These are phyloP conservation scores for Gryon sp. DNA, from an alignment of 1,140 invertebrate genomes.

Conservation along the genomic window DNA sequence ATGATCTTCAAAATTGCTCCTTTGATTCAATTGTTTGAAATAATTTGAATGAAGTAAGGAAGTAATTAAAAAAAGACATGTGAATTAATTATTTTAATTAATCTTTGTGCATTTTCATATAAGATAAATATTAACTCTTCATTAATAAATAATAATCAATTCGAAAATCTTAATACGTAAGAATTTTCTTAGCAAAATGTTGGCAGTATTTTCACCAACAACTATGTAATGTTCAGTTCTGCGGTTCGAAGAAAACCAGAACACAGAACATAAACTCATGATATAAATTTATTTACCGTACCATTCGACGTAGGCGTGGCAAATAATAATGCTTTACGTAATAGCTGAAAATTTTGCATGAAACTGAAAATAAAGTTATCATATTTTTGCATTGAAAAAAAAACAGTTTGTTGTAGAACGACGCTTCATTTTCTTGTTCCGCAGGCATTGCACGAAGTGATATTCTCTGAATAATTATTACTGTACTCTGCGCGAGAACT, in stretches of 20 bases:
- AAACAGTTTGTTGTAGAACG: slow-evolving; percentile 45
- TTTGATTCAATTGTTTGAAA: no score
- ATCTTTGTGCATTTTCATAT: no score
- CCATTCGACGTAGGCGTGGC: slow-evolving; percentile 45
- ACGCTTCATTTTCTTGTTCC: slow-evolving; percentile 51
- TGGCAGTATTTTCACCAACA: not conserved
- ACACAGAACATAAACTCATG: slow-evolving; percentile 4
- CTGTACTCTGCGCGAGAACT: slow-evolving; percentile 64
- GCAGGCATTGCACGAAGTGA: slow-evolving; percentile 63
- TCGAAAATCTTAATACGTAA: no score
- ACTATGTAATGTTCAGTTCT: slow-evolving; percentile 1
- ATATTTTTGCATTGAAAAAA: slow-evolving; percentile 62
- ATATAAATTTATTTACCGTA: slow-evolving; percentile 48
- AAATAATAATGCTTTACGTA: slow-evolving; percentile 49
- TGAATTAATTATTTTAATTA: no score
- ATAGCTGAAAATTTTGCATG: slow-evolving; percentile 52
- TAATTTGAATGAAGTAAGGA: no score
- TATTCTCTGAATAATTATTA: slow-evolving; percentile 68
- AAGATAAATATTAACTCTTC: no score
- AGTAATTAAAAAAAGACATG: no score
- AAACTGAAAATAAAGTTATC: slow-evolving; percentile 64
- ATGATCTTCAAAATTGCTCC: no score
- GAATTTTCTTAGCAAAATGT: no score
- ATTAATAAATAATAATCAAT: no score
- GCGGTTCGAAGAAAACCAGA: slow-evolving; percentile 14